phyloP scores from a whole-genome alignment of 1,140 invertebrate genomes.

The Sarcophaga peregrina region DNA sequence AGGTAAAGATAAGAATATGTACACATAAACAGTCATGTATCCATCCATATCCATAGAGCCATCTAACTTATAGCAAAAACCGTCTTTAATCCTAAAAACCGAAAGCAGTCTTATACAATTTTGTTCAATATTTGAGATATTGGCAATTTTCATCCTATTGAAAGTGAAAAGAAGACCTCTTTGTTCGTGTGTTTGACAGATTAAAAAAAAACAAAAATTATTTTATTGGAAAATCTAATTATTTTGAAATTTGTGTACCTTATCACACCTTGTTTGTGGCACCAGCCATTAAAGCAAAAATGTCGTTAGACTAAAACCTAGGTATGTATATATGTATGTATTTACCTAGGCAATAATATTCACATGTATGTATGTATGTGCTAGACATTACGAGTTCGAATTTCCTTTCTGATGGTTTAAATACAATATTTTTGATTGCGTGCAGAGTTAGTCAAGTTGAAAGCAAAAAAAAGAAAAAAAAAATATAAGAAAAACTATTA shows the following conservation, averaged over 20 bases:
- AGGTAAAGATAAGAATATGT: neutral
- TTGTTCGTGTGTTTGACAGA: neutral
- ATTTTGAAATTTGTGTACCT: constrained; percentile 4
- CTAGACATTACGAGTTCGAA: neutral
- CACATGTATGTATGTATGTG: no score
- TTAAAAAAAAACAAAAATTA: neutral
- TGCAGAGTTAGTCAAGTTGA: constrained; percentile 21
- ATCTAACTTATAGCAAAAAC: no score
- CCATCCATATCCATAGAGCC: no score
- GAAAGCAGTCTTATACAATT: no score
- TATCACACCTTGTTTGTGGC: constrained; percentile 24
- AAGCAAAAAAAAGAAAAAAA: no score
- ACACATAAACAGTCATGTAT: no score
- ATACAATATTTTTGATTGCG: constrained; percentile 30
- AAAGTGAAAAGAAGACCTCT: no score
- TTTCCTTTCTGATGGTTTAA: neutral
- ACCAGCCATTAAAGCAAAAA: neutral
- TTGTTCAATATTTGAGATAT: no score
- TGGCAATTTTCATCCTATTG: no score
- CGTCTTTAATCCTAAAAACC: no score
- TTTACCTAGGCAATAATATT: no score
- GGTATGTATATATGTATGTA: no score
- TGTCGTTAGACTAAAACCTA: constrained; percentile 13
- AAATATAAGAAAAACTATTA: constrained; percentile 38
- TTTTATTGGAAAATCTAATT: constrained; percentile 7